phyloP scores from a whole-genome alignment of 2,113 vertebrate species.

The Australoheros scitulus region DNA sequence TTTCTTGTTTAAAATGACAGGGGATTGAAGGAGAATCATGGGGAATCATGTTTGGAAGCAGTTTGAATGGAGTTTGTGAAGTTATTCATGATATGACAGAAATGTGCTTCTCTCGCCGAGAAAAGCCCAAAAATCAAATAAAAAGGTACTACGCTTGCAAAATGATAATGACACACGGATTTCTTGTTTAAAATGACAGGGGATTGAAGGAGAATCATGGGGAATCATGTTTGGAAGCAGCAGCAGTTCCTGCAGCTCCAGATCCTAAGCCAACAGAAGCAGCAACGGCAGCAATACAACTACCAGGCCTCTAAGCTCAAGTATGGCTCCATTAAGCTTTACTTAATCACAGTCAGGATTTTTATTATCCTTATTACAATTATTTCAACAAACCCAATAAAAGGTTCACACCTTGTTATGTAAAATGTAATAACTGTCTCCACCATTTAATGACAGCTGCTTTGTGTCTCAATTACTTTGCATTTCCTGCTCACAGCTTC shows the following conservation, averaged over 20 bases:
- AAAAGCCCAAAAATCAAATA: too few species aligned
- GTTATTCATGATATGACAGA: too few species aligned
- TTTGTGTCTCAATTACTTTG: conserved; percentile 36
- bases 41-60: too few species aligned
- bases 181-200: too few species aligned
- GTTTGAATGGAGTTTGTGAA: too few species aligned
- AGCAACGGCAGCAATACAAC: conserved; percentile 92
- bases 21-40: too few species aligned
- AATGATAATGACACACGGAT: too few species aligned
- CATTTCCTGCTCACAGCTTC: conserved; percentile 53
- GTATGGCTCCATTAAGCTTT: conserved; percentile 77
- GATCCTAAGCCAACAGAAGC: conserved; percentile 87
- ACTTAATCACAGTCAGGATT: neutral
- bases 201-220: too few species aligned
- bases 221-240: too few species aligned
- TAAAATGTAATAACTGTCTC: neutral
- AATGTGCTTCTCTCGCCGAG: too few species aligned
- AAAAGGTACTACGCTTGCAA: too few species aligned
- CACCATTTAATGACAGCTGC: conserved; percentile 46
- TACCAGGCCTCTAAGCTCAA: conserved; percentile 88
- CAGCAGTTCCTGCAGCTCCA: conserved; percentile 98
- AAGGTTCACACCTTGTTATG: neutral
- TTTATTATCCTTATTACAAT: neutral
- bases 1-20: too few species aligned
- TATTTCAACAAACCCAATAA: neutral